These are phyloP conservation scores for Metridium senile DNA, from an alignment of 92 coral and sea anemone species.

Conservation along the genomic window DNA sequence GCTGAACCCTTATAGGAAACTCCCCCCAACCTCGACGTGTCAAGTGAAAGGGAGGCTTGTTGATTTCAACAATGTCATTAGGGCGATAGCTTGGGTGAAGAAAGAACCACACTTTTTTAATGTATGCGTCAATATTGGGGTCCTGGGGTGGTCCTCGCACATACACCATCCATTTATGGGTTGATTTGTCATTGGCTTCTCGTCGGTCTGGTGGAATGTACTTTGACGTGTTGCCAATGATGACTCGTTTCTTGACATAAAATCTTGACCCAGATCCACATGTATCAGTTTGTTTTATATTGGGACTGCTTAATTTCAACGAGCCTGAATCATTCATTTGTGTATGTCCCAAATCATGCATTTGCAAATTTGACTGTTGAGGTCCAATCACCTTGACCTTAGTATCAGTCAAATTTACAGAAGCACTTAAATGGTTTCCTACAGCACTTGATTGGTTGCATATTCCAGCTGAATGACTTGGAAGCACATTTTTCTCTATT, in stretches of 20 bases:
- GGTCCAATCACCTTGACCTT: conserved; percentile 7
- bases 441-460: neutral
- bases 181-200: conserved; percentile 91
- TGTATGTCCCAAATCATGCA: neutral
- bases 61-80: conserved; percentile 95
- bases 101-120: conserved; percentile 96
- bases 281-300: conserved; percentile 9
- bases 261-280: conserved; percentile 80
- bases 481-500: neutral
- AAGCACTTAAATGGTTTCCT: conserved; percentile 10
- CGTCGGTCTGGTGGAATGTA: conserved; percentile 86
- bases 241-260: conserved; percentile 85
- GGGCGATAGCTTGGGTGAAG: conserved; percentile 99
- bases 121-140: conserved; percentile 62
- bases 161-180: conserved; percentile 99
- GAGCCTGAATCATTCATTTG: too few relatives aligned
- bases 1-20: conserved; percentile 94
- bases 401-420: neutral
- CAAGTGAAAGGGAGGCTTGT: conserved; percentile 92
- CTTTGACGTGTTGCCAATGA: conserved; percentile 96
- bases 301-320: neutral
- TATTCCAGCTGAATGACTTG: neutral
- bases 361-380: neutral
- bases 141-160: conserved; percentile 96
- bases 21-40: conserved; percentile 99